Percentiles rank a stretch among this genome's conserved stretches.
Conservation (phyloP, 2,797 vertebrate species). For the Momotus momota region DNA sequence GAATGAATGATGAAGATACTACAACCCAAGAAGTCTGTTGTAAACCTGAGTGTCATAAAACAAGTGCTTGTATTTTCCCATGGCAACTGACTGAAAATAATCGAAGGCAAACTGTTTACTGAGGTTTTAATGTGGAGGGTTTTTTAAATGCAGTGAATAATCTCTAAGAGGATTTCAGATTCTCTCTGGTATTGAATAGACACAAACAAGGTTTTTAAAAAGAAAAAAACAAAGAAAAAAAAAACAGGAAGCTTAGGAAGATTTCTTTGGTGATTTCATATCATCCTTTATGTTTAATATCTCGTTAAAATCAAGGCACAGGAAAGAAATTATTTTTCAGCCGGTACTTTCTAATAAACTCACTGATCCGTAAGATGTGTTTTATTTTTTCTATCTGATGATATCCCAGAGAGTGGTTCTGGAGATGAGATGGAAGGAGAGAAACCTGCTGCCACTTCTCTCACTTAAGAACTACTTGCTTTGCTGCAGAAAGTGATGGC, state of each 20-base stretch:
- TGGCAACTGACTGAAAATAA: background rate
- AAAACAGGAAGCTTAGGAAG: background rate
- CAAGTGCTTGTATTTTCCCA: background rate
- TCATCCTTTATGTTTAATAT: background rate
- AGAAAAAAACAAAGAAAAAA: too few species aligned
- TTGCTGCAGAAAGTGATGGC: background rate
- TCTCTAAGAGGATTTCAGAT: background rate
- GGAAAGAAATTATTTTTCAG: conserved; percentile 3
- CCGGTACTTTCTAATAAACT: background rate
- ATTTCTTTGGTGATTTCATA: background rate
- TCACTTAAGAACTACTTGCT: background rate
- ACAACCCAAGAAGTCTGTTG: background rate
- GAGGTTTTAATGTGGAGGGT: background rate
- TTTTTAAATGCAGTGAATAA: background rate
- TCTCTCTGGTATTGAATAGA: background rate
- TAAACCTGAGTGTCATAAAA: background rate
- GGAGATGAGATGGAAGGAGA: background rate
- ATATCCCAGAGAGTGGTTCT: background rate
- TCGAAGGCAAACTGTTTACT: background rate
- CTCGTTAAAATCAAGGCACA: background rate
- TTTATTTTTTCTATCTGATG: background rate
- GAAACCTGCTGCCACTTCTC: background rate
- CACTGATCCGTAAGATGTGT: background rate
- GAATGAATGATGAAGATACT: background rate
- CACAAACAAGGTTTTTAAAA: background rate